A percentile compares a stretch with the other conserved stretches of the same genome.
Evolutionary conservation across 2,113 vertebrate genomes (phyloP).

Genomic region (Mobula hypostoma): DNA sequence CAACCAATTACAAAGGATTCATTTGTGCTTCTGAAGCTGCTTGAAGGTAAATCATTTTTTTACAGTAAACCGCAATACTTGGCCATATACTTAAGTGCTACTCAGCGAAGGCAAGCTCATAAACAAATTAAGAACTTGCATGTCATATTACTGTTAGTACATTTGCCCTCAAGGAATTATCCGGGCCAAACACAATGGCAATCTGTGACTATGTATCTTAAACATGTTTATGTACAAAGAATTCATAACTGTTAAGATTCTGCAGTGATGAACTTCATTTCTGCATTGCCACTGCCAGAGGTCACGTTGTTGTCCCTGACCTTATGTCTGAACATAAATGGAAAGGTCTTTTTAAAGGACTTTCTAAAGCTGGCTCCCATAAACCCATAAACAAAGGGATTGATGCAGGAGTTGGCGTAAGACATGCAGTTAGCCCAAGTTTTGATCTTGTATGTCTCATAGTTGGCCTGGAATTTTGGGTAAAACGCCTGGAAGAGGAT

Average conservation of each 20-base stretch:
- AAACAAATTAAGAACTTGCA: not conserved
- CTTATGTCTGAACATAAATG: constrained; percentile 31
- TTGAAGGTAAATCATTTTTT: not conserved
- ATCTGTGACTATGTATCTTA: not conserved
- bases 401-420: constrained; percentile 71
- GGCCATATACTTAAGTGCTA: not conserved
- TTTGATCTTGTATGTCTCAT: constrained; percentile 69
- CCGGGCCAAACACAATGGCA: not conserved
- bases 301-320: constrained; percentile 35
- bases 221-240: not conserved
- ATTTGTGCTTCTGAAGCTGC: not conserved
- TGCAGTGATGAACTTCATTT: constrained; percentile 35
- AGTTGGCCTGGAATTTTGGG: constrained; percentile 59
- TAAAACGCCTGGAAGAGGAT: constrained; percentile 68
- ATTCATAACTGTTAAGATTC: not conserved
- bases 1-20: not conserved
- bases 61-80: not conserved
- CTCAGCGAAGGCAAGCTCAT: not conserved
- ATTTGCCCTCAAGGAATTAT: constrained; percentile 3
- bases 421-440: constrained; percentile 76
- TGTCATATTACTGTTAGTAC: not conserved
- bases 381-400: constrained; percentile 68
- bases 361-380: constrained; percentile 74
- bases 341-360: constrained; percentile 44
- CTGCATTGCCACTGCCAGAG: constrained; percentile 31